A percentile compares a stretch with the other conserved stretches of the same genome.
These are phyloP conservation scores for Leptura quadrifasciata DNA, from an alignment of 2,888 invertebrate genomes.

Conservation along the genomic window DNA sequence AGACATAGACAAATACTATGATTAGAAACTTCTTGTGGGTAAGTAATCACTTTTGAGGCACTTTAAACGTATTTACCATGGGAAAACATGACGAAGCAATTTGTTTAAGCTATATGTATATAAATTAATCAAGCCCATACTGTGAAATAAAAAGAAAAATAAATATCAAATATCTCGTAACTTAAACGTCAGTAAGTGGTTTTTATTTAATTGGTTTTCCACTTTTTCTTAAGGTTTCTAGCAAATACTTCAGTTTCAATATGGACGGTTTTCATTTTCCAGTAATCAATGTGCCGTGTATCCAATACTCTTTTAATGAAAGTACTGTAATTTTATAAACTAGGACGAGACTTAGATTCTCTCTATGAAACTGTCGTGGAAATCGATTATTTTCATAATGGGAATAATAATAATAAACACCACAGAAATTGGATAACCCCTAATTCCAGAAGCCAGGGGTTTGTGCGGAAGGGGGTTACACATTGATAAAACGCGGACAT, in stretches of 20 bases:
- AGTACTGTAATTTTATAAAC: neutral
- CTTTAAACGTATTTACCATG: neutral
- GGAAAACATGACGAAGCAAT: neutral
- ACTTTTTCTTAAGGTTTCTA: neutral
- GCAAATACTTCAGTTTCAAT: neutral
- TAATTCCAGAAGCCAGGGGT: too few species aligned
- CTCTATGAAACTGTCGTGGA: too few species aligned
- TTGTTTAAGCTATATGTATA: neutral
- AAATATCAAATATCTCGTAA: slow-evolving; percentile 1
- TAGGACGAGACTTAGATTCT: neutral
- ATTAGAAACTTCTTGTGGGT: too few species aligned
- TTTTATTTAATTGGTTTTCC: slow-evolving; percentile 3
- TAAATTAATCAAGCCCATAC: neutral
- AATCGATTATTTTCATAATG: too few species aligned
- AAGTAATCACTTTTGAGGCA: too few species aligned
- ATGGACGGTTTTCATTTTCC: neutral
- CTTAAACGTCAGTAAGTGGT: neutral
- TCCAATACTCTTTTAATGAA: neutral
- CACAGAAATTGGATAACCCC: too few species aligned
- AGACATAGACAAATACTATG: too few species aligned
- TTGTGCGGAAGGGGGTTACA: too few species aligned
- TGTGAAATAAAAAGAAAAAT: slow-evolving; percentile 1
- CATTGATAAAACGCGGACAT: too few species aligned
- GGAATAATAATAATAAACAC: too few species aligned
- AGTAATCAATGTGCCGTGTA: neutral